These are phyloP conservation scores for Drosophila repleta DNA, from an alignment of 1,140 invertebrate genomes.

Conservation along the genomic window DNA sequence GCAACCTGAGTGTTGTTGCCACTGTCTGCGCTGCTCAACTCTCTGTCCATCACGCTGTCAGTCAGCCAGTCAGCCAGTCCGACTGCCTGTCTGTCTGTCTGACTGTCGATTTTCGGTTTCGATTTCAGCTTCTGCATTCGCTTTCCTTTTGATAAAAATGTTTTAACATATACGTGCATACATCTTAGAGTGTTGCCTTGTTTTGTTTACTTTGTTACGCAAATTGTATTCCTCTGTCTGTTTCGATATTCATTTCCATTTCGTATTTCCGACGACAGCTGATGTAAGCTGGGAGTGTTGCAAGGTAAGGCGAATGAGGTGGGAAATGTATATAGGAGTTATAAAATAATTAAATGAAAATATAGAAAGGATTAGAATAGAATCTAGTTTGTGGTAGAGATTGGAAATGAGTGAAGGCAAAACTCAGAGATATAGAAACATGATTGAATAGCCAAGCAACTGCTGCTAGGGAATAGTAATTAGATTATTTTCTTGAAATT, in stretches of 20 bases:
- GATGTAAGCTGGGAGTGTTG: too few relatives aligned
- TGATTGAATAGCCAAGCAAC: too few relatives aligned
- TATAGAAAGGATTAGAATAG: too few relatives aligned
- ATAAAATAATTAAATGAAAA: neutral
- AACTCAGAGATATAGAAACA: too few relatives aligned
- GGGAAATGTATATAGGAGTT: neutral
- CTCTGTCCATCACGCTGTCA: neutral
- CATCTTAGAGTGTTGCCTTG: conserved; percentile 3
- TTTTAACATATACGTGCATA: neutral
- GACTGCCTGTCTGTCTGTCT: neutral
- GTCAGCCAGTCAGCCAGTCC: neutral
- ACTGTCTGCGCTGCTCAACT: conserved; percentile 20
- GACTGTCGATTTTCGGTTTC: conserved; percentile 60
- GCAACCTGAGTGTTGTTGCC: conserved; percentile 28
- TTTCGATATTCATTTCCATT: conserved; percentile 21
- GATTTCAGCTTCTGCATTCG: conserved; percentile 40
- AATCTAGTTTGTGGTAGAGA: too few relatives aligned
- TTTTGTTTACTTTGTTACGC: conserved; percentile 43
- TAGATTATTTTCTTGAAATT: too few relatives aligned
- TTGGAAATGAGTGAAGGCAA: too few relatives aligned
- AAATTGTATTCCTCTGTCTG: conserved; percentile 38
- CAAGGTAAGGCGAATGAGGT: too few relatives aligned
- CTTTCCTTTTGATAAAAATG: conserved; percentile 2
- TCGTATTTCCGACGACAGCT: neutral
- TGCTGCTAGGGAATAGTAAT: too few relatives aligned